Base-by-base conservation (phyloP, 1,140 invertebrate species). In the Heliconius nattereri region DNA sequence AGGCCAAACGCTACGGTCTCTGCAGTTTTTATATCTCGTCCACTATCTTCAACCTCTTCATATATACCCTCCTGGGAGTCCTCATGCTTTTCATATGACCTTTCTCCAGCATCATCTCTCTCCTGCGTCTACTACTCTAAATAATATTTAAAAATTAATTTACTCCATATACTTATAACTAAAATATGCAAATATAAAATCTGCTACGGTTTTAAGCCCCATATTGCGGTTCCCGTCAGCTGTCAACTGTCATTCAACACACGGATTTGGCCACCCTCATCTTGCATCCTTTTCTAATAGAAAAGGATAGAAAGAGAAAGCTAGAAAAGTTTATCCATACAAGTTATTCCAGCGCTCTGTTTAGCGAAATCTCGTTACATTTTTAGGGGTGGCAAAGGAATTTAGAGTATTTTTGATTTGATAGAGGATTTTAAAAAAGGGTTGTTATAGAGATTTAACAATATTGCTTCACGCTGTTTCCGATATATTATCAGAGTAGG, bases 191-290 rank as follows among this genome's bases (percentile, higher is more conserved):
- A 66, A 66, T 66, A 29, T 29, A 66, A 66, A 66, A 72, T 72
- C 19, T 72, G 29, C 79, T 73, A 76, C 26, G 45, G 57, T 37
- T 66, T 66, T 66, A 66, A 66, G 26, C 60, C 60, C 60, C 60
- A 66, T 71, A 75, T 75, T 70, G 70, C 29, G 75, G 75, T 77
- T 73, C 23, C 82, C 82, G 74, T 82, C 83, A 83, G 79, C 85
- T 89, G 90, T 90, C 89, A 89, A 82, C 85, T 88, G 89, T 91
- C 89, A 89, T 86, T 89, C 90, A 86, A 71, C 72, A 76, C 73
- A 73, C 85, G 87, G 89, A 89, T 90, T 91, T 89, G 84, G 76
- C 78, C 79, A 84, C 83, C 84, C 83, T 76, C 54, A 54, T 71
- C 35, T 23, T 60, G 26, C n/a, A 23, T 84, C 81, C 26, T 60